Evolutionary conservation across 2,888 invertebrate species (phyloP), one percentile per base, ranked within the genome.

Genomic region (Nysson spinosus): DNA sequence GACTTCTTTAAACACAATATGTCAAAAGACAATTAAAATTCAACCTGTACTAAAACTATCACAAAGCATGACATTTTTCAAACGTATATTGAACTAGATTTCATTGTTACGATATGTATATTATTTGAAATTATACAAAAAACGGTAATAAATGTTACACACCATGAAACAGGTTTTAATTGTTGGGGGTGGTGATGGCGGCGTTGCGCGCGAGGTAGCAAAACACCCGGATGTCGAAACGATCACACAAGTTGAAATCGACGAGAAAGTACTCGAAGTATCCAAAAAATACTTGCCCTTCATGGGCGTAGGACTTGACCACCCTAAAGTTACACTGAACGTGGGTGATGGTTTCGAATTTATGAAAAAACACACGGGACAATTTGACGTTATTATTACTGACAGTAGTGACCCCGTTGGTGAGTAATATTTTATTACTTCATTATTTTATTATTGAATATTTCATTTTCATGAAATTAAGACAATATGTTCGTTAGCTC

Each of bases 321-420:
- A 93, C 83, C 92, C 94, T 0, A 98, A 98, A 87, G 87, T 99
- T 14, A 92, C 90, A 0, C 88, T 99, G 0, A 92, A 93, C 81
- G 93, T 98, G 34, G 95, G 95, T 0, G 99, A 99, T 87, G 99
- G 99, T 0, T 97, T 97, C 84, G 94, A 97, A 77, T 99, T 95
- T 87, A 94, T 99, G 92, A 93, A 94, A 80, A 91, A 94, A 47
- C 94, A 97, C 83, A 90, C 90, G 56, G 90, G 92, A 32, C 93
- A 95, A 87, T 99, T 96, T 86, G 99, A 99, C 88, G 96, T 99
- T 35, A 97, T 99, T 71, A 98, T 99, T 54, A 99, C 99, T 0
- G 99, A 99, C 86, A 98, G 98, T 69, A 97, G 98, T 32, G 99
- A 99, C 89, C 99, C 99, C 0, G 91, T 98, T 20, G 99, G 98